A percentile compares a stretch with the other conserved stretches of the same genome.
These are phyloP conservation scores for Callimorpha dominula DNA, from an alignment of 2,888 invertebrate species.

Conservation along the genomic window DNA sequence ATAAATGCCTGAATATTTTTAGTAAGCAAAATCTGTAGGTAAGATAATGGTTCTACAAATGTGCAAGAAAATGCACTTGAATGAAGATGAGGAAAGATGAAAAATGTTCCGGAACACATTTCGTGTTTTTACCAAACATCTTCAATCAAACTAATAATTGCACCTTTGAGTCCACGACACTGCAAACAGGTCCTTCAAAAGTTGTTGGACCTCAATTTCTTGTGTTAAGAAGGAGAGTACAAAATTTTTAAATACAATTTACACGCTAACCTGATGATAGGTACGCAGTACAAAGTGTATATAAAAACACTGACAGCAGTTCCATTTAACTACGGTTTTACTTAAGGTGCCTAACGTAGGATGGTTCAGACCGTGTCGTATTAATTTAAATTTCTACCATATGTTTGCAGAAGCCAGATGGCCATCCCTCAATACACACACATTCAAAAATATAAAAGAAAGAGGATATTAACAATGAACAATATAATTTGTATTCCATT, in stretches of 20 bases:
- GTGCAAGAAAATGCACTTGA: too few species aligned
- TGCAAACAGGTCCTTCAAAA: too few species aligned
- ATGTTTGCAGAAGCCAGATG: not conserved
- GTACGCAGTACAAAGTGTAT: too few species aligned
- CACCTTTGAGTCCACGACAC: too few species aligned
- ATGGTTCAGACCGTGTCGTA: too few species aligned
- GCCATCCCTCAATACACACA: not conserved
- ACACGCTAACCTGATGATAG: too few species aligned
- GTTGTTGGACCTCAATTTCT: not conserved
- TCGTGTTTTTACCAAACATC: too few species aligned
- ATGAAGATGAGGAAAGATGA: too few species aligned
- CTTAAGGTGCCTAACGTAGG: not conserved
- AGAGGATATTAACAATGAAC: not conserved
- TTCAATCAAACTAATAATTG: not conserved
- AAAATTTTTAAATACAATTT: not conserved
- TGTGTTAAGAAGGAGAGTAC: not conserved
- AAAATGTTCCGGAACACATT: too few species aligned
- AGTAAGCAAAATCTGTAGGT: not conserved
- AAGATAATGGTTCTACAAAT: not conserved
- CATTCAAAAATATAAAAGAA: not conserved
- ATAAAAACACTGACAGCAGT: not conserved
- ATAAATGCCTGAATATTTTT: not conserved
- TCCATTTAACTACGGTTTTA: not conserved
- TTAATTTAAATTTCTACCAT: not conserved
- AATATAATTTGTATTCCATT: not conserved